Conservation (phyloP, 2,888 invertebrate genomes). For the Drosophila parthenogenetica region DNA sequence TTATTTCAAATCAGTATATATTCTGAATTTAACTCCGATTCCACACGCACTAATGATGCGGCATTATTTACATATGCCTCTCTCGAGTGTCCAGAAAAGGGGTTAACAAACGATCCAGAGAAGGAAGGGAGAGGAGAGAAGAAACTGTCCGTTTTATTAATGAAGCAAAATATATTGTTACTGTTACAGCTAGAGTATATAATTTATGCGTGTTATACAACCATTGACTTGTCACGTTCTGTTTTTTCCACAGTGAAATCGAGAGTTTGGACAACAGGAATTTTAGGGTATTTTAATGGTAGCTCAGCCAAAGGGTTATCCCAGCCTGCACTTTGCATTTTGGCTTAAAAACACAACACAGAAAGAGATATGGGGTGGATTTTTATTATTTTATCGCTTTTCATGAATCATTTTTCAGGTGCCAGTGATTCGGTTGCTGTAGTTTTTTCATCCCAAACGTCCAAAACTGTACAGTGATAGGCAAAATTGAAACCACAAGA, state of each 20-base stretch:
- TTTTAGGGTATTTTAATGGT: slow-evolving; percentile 47
- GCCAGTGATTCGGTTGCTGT: slow-evolving; percentile 43
- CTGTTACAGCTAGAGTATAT: slow-evolving; percentile 61
- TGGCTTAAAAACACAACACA: slow-evolving; percentile 6
- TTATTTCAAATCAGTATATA: slow-evolving; percentile 10
- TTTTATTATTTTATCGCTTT: slow-evolving; percentile 25
- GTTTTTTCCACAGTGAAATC: slow-evolving; percentile 2
- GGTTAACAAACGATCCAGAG: slow-evolving; percentile 39
- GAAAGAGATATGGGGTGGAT: slow-evolving; percentile 5
- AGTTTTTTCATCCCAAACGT: neutral
- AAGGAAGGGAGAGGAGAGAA: neutral
- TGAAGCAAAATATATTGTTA: slow-evolving; percentile 73
- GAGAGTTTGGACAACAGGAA: neutral
- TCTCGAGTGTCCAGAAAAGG: slow-evolving; percentile 40
- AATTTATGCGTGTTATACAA: slow-evolving; percentile 73
- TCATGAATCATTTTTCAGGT: slow-evolving; percentile 52
- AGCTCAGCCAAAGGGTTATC: slow-evolving; percentile 47
- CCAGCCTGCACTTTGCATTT: slow-evolving; percentile 41
- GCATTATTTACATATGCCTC: slow-evolving; percentile 78
- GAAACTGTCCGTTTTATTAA: slow-evolving; percentile 47
- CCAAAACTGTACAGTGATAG: too few relatives aligned
- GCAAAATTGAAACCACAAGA: too few relatives aligned
- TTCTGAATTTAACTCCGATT: slow-evolving; percentile 23
- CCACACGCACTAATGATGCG: slow-evolving; percentile 72
- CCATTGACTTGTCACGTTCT: slow-evolving; percentile 71